phyloP scores from a whole-genome alignment of 2,888 invertebrate species.

The Glaucopsyche alexis region DNA sequence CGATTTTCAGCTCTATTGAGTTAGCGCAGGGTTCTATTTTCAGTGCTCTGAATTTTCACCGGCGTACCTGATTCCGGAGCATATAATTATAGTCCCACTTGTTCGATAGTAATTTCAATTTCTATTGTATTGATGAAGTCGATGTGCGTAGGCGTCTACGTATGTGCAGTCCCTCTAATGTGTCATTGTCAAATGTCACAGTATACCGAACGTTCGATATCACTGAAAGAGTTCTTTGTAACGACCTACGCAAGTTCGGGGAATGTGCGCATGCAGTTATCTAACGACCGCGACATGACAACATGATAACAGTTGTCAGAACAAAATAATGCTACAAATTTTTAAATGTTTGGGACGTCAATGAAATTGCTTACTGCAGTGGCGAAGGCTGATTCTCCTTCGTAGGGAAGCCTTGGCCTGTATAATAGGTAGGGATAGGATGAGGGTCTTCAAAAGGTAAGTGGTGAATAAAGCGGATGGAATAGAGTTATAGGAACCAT shows the following conservation, averaged over 20 bases:
- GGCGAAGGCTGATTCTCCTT: too few relatives aligned
- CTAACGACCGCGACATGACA: slow-evolving; percentile 3
- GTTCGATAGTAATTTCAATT: not conserved
- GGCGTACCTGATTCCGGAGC: too few relatives aligned
- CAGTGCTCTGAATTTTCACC: too few relatives aligned
- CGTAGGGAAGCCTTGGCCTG: too few relatives aligned
- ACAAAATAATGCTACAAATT: not conserved
- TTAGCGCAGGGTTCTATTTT: too few relatives aligned
- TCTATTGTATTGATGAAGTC: not conserved
- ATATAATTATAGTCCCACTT: too few relatives aligned
- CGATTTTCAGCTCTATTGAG: too few relatives aligned
- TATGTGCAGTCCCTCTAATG: slow-evolving; percentile 11
- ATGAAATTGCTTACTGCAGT: not conserved
- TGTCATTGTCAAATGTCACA: slow-evolving; percentile 22
- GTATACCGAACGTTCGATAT: slow-evolving; percentile 27
- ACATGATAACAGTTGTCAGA: not conserved
- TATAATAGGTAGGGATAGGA: too few relatives aligned
- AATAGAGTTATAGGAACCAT: too few relatives aligned
- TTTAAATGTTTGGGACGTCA: not conserved
- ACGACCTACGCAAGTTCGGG: slow-evolving; percentile 37
- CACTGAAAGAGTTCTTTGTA: slow-evolving; percentile 44
- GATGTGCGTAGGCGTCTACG: not conserved
- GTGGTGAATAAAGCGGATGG: too few relatives aligned
- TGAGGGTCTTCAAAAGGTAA: too few relatives aligned
- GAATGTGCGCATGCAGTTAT: slow-evolving; percentile 30